A percentile compares a stretch with the other conserved stretches of the same genome.
Conservation (phyloP, 2,113 vertebrate genomes). For the Platanista minor region DNA sequence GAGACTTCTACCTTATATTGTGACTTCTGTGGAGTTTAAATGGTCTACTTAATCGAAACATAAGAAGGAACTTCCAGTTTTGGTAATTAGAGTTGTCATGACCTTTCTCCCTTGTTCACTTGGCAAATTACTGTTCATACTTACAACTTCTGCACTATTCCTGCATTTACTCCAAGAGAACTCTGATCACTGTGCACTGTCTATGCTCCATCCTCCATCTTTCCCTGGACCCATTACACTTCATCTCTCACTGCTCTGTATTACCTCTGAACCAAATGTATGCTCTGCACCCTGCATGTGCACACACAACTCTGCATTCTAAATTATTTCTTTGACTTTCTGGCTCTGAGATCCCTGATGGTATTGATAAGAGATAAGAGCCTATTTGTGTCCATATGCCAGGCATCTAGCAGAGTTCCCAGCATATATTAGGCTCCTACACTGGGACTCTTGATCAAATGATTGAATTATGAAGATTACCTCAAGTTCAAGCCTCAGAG, state of each 20-base stretch:
- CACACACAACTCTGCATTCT: neutral
- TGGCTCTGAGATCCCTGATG: neutral
- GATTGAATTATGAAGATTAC: neutral
- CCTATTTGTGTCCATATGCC: neutral
- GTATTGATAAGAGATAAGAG: neutral
- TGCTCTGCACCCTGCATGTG: neutral
- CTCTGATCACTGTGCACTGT: too few species aligned
- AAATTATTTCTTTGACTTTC: neutral
- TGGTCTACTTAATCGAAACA: neutral
- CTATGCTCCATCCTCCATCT: fast-evolving
- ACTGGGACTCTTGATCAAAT: neutral
- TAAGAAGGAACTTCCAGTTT: neutral
- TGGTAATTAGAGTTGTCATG: neutral
- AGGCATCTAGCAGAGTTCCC: neutral
- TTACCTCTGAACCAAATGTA: neutral
- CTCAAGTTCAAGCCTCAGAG: neutral
- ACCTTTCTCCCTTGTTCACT: neutral
- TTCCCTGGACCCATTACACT: neutral
- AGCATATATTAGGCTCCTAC: neutral
- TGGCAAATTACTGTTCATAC: neutral
- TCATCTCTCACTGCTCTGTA: neutral
- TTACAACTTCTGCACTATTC: neutral
- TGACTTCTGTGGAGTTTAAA: neutral
- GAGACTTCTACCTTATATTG: neutral
- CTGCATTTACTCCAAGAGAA: neutral